Conservation (phyloP, 2,113 vertebrate genomes). For the Halcyon senegalensis region DNA sequence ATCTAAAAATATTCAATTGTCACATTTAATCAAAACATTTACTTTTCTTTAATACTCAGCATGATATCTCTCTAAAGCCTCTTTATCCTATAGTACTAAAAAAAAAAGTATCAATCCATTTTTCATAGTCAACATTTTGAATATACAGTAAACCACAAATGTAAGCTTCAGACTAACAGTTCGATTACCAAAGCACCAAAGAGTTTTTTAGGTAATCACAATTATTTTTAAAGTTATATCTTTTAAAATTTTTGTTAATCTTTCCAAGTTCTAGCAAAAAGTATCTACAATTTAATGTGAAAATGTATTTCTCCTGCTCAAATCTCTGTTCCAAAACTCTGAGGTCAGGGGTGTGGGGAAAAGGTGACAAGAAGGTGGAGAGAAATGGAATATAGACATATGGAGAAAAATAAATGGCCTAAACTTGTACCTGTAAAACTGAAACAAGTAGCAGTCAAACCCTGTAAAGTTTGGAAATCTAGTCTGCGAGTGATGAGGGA, state of each 20-base stretch:
- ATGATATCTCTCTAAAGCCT: neutral
- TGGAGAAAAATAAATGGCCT: neutral
- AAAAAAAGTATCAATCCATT: neutral
- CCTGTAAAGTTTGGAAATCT: neutral
- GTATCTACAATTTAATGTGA: neutral
- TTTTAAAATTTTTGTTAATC: neutral
- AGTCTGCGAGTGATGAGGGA: no score
- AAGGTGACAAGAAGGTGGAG: neutral
- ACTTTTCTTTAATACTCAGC: neutral
- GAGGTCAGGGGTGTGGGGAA: accelerated
- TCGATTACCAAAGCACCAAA: neutral
- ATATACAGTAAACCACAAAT: neutral
- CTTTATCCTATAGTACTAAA: neutral
- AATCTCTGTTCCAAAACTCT: neutral
- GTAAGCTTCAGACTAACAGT: neutral
- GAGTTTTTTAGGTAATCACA: neutral
- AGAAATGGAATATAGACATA: neutral
- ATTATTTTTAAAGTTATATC: neutral
- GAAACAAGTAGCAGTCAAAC: neutral
- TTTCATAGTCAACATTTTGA: neutral
- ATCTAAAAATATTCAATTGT: neutral
- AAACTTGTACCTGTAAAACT: neutral
- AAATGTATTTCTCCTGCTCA: neutral
- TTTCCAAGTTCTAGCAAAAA: neutral
- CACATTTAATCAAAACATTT: neutral